A percentile compares a stretch with the other conserved stretches of the same genome.
phyloP scores from a whole-genome alignment of 1,140 invertebrate species.

The Lepidurus apus region DNA sequence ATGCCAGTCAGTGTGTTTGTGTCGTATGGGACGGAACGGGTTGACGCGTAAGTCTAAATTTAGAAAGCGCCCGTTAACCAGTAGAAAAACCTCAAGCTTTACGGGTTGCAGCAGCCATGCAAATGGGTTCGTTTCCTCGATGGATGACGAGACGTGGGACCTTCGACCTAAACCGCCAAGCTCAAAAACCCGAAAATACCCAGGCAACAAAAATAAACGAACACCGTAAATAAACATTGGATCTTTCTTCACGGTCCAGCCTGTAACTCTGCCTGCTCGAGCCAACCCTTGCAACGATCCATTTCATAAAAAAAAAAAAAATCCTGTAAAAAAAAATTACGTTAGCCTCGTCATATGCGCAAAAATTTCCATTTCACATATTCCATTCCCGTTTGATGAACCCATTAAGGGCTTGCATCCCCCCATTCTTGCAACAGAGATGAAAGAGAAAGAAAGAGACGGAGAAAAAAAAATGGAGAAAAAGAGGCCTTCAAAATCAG shows the following conservation, averaged over 20 bases:
- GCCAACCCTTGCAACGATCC: too few relatives aligned
- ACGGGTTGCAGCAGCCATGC: background rate
- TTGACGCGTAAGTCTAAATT: background rate
- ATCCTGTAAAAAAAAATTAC: too few relatives aligned
- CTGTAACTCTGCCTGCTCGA: background rate
- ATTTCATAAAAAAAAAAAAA: too few relatives aligned
- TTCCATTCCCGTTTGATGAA: too few relatives aligned
- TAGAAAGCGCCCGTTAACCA: background rate
- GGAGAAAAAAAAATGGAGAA: too few relatives aligned
- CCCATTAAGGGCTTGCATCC: too few relatives aligned
- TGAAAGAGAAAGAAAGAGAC: too few relatives aligned
- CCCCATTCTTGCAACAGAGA: too few relatives aligned
- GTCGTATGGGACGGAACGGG: background rate
- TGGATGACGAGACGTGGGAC: background rate
- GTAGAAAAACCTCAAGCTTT: background rate
- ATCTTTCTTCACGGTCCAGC: background rate
- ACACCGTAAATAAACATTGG: background rate
- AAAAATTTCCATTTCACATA: too few relatives aligned
- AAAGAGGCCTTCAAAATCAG: background rate
- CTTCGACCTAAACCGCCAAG: background rate
- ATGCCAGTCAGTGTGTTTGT: background rate
- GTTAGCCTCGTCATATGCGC: too few relatives aligned
- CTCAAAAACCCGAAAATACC: conserved; percentile 1
- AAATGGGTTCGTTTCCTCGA: background rate
- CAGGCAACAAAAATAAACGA: background rate